Conservation (phyloP, 2,888 invertebrate species). For the Agrochola lychnidis region DNA sequence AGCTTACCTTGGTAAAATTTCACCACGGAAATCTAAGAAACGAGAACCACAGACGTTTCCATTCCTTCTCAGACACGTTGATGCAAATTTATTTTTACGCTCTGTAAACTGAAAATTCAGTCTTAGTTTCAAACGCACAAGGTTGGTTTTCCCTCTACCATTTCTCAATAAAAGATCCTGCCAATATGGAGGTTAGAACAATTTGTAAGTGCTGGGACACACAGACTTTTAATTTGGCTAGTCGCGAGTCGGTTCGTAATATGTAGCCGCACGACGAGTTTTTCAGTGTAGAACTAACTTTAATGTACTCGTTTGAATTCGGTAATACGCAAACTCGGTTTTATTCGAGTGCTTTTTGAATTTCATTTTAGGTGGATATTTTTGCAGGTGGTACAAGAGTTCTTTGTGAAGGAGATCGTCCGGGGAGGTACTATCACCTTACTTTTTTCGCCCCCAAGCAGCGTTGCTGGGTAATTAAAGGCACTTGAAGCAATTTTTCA, state of each 20-base stretch:
- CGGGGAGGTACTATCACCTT: neutral
- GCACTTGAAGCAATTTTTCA: too few relatives aligned
- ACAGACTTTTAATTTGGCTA: conserved; percentile 68
- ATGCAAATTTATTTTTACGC: conserved; percentile 63
- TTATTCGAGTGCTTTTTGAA: conserved; percentile 33
- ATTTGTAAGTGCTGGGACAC: conserved; percentile 77
- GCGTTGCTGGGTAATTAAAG: neutral
- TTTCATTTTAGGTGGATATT: conserved; percentile 24
- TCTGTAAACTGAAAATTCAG: conserved; percentile 26
- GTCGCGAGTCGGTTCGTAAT: conserved; percentile 53
- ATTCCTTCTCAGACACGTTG: conserved; percentile 59
- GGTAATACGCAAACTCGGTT: conserved; percentile 18
- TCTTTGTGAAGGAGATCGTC: neutral
- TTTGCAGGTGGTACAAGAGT: neutral
- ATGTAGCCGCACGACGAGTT: conserved; percentile 23
- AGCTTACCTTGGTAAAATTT: conserved; percentile 55
- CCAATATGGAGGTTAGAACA: conserved; percentile 80
- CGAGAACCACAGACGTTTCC: conserved; percentile 54
- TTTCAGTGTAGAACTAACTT: conserved; percentile 34
- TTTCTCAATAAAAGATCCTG: conserved; percentile 64
- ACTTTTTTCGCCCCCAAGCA: neutral
- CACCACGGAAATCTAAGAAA: conserved; percentile 58
- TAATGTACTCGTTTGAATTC: conserved; percentile 47
- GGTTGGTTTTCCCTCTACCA: conserved; percentile 45
- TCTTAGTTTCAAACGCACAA: conserved; percentile 30